Conservation (phyloP, 2,888 invertebrate genomes). For the Empis livida region DNA sequence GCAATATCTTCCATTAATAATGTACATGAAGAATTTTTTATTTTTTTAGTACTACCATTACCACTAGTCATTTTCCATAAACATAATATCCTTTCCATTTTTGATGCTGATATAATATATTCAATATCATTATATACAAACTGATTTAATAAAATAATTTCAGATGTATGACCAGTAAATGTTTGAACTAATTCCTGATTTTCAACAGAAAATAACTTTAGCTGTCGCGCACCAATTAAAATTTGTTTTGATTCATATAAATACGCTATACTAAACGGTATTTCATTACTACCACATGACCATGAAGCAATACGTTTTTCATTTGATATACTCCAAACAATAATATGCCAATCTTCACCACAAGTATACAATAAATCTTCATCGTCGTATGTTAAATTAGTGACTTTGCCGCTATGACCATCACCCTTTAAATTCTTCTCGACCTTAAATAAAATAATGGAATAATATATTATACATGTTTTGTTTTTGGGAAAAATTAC, state of each 20-base stretch:
- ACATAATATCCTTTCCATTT: constrained; percentile 31
- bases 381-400: constrained; percentile 41
- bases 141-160: constrained; percentile 39
- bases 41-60: constrained; percentile 21
- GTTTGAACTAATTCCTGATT: constrained; percentile 45
- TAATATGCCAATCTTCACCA: constrained; percentile 43
- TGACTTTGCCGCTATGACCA: constrained; percentile 40
- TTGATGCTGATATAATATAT: constrained; percentile 29
- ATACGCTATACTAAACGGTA: constrained; percentile 34
- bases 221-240: constrained; percentile 26
- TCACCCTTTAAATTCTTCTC: constrained; percentile 26
- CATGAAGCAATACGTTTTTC: constrained; percentile 39
- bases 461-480: neutral
- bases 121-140: constrained; percentile 19
- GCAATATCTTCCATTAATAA: constrained; percentile 60
- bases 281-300: constrained; percentile 45
- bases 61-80: constrained; percentile 26
- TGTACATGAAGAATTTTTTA: constrained; percentile 41
- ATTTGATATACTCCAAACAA: constrained; percentile 38
- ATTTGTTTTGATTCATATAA: constrained; percentile 25
- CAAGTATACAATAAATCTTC: constrained; percentile 41
- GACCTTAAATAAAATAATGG: constrained; percentile 21
- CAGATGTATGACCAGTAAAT: constrained; percentile 50
- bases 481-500: constrained; percentile 13
- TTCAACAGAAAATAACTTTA: constrained; percentile 44